These are phyloP conservation scores for Hypotaenidia philippensis DNA, from an alignment of 2,797 vertebrate genomes.

Conservation along the genomic window DNA sequence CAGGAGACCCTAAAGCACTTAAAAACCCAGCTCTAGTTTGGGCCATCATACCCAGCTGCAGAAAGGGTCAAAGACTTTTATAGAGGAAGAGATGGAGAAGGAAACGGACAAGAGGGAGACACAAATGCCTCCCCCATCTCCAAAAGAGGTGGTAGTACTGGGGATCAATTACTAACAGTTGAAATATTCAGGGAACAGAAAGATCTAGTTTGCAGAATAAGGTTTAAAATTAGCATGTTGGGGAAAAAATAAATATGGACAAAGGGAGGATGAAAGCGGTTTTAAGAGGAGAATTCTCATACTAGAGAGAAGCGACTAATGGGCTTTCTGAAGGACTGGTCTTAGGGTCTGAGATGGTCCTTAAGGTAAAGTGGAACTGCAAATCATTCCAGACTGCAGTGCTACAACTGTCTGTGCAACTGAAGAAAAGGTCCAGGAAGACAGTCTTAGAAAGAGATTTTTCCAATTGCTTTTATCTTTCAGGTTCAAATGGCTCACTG, in stretches of 20 bases:
- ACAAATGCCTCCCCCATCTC: background rate
- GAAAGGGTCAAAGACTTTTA: background rate
- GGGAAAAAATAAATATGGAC: background rate
- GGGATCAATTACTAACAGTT: fast-evolving
- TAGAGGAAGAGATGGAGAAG: background rate
- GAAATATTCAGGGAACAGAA: background rate
- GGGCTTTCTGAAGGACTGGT: background rate
- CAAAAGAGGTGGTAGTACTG: background rate
- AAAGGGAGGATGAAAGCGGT: background rate
- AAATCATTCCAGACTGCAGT: background rate
- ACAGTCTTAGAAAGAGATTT: background rate
- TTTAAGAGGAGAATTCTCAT: background rate
- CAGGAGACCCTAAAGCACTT: constrained; percentile 9
- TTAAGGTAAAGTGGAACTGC: background rate
- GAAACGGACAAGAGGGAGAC: background rate
- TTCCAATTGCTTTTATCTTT: background rate
- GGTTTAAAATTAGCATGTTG: background rate
- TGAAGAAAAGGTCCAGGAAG: background rate
- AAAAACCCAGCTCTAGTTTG: background rate
- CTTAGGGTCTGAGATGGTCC: background rate
- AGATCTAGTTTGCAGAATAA: fast-evolving
- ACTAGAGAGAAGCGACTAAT: background rate
- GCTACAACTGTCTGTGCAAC: background rate
- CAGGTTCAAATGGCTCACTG: background rate
- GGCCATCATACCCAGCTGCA: background rate